Evolutionary conservation across 2,797 vertebrate genomes (phyloP).

Genomic region (Enteromius viviparus): DNA sequence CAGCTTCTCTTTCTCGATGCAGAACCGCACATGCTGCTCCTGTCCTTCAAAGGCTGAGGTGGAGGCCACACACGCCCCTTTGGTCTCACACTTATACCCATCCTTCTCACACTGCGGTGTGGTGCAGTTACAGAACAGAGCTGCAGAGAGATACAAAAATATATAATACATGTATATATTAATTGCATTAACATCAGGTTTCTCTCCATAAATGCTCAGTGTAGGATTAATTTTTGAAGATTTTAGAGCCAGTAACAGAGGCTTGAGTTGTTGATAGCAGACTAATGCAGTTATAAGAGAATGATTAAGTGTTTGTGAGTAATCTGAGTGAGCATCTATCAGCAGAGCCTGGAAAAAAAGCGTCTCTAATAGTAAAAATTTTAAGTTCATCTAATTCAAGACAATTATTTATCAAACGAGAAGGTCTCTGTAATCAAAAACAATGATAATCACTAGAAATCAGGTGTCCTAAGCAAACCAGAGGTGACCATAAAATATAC

Average conservation of each 20-base stretch:
- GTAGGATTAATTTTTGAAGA: not conserved
- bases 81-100: conserved; percentile 89
- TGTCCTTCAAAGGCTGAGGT: conserved; percentile 85
- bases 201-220: not conserved
- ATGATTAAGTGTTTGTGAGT: no score
- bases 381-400: no score
- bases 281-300: not conserved
- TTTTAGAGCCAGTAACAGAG: not conserved
- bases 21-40: conserved; percentile 85
- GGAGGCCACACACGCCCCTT: conserved; percentile 91
- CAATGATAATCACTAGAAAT: no score
- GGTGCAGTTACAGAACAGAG: conserved; percentile 88
- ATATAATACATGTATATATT: not conserved
- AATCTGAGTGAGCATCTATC: no score
- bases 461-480: no score
- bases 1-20: conserved; percentile 85
- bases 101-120: conserved; percentile 81
- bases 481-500: not conserved
- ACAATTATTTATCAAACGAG: no score
- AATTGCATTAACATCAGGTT: not conserved
- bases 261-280: not conserved
- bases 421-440: no score
- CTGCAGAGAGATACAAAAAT: conserved; percentile 67
- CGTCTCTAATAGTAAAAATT: no score
- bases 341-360: no score